These are phyloP conservation scores for Cynocephalus volans DNA, from an alignment of 2,113 vertebrate genomes.

Conservation along the genomic window DNA sequence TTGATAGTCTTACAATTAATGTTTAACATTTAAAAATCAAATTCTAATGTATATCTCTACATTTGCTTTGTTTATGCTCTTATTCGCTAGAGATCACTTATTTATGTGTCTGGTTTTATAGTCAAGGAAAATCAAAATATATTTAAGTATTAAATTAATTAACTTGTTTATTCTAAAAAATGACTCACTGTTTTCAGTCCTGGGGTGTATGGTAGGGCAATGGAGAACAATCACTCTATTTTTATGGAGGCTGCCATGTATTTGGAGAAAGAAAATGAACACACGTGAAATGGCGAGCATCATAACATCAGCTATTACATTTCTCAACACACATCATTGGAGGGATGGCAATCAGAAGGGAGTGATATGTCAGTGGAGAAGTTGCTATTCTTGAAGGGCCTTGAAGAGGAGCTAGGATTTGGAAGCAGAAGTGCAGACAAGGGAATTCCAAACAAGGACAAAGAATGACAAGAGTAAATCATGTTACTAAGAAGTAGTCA, in stretches of 20 bases:
- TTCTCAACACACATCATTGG: neutral
- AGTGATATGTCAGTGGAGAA: neutral
- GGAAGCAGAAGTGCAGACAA: neutral
- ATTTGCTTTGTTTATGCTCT: neutral
- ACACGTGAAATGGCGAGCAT: neutral
- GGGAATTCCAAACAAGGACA: neutral
- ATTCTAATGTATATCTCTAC: neutral
- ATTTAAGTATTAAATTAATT: conserved; percentile 6
- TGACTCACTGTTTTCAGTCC: neutral
- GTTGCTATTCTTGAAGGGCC: neutral
- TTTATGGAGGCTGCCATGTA: neutral
- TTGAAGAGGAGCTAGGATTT: neutral
- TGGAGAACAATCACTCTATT: neutral
- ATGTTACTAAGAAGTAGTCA: neutral
- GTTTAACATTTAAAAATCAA: conserved; percentile 24
- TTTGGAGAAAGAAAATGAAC: conserved; percentile 41
- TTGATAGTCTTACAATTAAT: neutral
- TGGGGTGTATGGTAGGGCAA: neutral
- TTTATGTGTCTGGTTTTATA: neutral
- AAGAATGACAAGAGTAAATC: neutral
- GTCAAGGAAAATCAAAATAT: conserved; percentile 25
- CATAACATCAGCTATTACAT: neutral
- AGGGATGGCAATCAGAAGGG: neutral
- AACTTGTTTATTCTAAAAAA: neutral
- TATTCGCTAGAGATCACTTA: neutral